Conservation (phyloP, 2,888 invertebrate species). For the Taphrorychus bicolor region DNA sequence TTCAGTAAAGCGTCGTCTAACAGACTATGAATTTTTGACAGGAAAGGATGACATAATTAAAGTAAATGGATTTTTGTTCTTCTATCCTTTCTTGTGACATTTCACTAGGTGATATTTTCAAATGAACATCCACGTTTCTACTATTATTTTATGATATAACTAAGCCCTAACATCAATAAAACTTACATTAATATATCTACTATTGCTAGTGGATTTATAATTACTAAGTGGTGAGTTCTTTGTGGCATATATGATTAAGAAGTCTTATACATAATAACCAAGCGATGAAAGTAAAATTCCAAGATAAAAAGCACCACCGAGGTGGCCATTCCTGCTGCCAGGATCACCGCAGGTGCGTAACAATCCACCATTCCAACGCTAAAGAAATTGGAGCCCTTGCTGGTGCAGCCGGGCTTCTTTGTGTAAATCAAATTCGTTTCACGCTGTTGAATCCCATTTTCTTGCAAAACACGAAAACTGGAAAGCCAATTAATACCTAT, state of each 20-base stretch:
- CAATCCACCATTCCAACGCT: slow-evolving; percentile 68
- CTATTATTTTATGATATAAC: no score
- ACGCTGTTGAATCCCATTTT: slow-evolving; percentile 66
- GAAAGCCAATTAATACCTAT: neutral
- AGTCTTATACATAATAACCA: neutral
- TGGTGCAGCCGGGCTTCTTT: slow-evolving; percentile 66
- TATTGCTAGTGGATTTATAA: no score
- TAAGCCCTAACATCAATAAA: no score
- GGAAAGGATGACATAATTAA: no score
- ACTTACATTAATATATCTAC: no score
- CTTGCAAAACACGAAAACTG: slow-evolving; percentile 65
- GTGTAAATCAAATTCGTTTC: slow-evolving; percentile 66
- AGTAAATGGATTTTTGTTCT: no score
- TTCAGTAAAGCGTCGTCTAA: no score
- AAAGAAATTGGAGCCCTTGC: slow-evolving; percentile 66
- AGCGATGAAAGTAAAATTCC: slow-evolving; percentile 44
- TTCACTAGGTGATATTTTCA: no score
- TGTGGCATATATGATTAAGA: neutral
- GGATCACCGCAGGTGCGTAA: slow-evolving; percentile 60
- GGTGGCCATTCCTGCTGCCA: slow-evolving; percentile 50
- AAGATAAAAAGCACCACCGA: slow-evolving; percentile 49
- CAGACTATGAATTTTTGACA: no score
- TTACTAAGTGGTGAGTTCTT: no score
- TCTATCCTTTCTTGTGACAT: no score
- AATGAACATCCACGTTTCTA: no score